Conservation (phyloP, 2,113 vertebrate species). For the Pongo pygmaeus region DNA sequence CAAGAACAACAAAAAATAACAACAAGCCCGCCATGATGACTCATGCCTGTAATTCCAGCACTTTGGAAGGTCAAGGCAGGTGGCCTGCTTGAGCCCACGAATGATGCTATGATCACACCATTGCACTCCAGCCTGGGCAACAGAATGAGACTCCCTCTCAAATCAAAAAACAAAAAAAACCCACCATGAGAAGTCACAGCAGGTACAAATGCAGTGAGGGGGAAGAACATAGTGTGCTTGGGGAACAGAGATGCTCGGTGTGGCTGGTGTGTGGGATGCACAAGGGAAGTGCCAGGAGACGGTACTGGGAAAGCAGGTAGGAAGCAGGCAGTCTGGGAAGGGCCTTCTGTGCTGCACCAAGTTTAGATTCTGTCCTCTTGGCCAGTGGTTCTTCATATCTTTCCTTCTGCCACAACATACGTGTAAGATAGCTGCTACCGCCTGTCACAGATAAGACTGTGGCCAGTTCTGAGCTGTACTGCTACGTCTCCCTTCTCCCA, state of each 20-base stretch:
- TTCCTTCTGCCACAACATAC: neutral
- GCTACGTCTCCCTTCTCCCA: neutral
- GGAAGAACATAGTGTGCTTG: neutral
- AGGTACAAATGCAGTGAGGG: fast-evolving
- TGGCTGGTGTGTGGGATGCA: fast-evolving
- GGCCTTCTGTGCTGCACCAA: neutral
- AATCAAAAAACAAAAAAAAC: neutral
- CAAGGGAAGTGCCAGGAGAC: neutral
- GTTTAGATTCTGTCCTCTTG: too few relatives aligned
- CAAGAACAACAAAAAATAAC: neutral
- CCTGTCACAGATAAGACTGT: neutral
- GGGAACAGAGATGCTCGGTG: too few relatives aligned
- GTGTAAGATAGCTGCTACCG: neutral
- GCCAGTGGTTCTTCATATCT: neutral
- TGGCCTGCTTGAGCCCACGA: neutral
- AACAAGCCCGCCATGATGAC: neutral
- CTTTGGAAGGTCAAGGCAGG: neutral
- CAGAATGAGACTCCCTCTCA: neutral
- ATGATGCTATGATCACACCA: neutral
- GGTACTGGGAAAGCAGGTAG: neutral
- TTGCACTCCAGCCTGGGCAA: neutral
- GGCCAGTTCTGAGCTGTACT: neutral
- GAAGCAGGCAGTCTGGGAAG: neutral
- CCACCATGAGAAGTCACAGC: neutral
- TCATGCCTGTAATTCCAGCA: neutral